Evolutionary conservation across 2,888 invertebrate species (phyloP).

Genomic region (Spisula subtruncata): DNA sequence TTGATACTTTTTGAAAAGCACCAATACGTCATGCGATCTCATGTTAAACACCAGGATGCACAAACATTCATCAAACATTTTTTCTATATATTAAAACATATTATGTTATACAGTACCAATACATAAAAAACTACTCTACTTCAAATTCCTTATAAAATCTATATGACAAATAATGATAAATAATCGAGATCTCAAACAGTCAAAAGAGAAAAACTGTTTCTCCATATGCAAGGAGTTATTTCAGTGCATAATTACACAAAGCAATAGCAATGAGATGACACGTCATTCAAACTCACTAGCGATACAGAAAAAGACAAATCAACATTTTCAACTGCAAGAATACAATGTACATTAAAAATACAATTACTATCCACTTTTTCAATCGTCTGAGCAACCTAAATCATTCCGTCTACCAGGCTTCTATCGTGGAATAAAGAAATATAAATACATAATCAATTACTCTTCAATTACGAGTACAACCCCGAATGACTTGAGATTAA

Average conservation of each 20-base stretch:
- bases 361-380: not conserved
- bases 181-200: not conserved
- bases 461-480: not conserved
- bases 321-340: not conserved
- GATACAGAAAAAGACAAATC: not conserved
- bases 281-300: constrained; percentile 9
- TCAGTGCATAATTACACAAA: not conserved
- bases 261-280: not conserved
- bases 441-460: not conserved
- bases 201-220: not conserved
- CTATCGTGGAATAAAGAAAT: not conserved
- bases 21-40: not conserved
- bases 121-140: not conserved
- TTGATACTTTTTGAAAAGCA: not conserved
- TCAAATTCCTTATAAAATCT: not conserved
- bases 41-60: not conserved
- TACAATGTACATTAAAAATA: not conserved
- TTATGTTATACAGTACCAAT: not conserved
- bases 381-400: not conserved
- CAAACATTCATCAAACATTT: not conserved
- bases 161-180: not conserved
- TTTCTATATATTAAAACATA: not conserved
- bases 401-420: not conserved
- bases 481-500: not conserved
- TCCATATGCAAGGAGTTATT: not conserved